Evolutionary conservation across 92 coral and sea anemone species (phyloP), one percentile per base, ranked within the genome.

Genomic region (Zoanthus solanderi): DNA sequence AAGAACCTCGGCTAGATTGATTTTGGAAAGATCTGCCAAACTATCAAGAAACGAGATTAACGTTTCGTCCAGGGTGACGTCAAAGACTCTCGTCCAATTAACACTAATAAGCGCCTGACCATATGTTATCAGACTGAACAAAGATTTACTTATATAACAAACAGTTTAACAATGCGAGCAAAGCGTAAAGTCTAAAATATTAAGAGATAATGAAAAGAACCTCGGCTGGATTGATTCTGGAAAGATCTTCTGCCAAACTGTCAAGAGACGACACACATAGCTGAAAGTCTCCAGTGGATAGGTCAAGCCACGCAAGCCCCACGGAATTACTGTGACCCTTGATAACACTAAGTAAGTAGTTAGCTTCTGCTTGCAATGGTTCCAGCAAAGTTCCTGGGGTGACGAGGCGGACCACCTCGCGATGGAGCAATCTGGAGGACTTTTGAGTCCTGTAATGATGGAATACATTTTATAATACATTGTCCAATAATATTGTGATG

Each of bases 171-270:
- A 7, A 3, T 50, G 56, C 9, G 56, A 7, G 56, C 9, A 7
- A 50, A 76, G 44, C 63, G 5, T n/a, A 44, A 57, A 57, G 7
- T 4, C 57, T 28, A 0, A 54, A 13, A 28, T 34, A 48, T 29
- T 9, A 9, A 15, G 63, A 13, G 65, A 8, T 76, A 15, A 47
- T 9, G 7, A 69, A 14, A 69, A 48, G 34, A 75, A 95, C 98
- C 98, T 95, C 98, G 71, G 98, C 98, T 18, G 98, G 98, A 79
- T 87, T 95, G 17, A 95, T 88, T 28, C 98, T 89, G n/a, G 98
- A 86, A 18, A 95, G 88, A 78, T 95, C 98, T 74, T 95, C 96
- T 45, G 94, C 96, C 61, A 95, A 76, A 88, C 84, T 92, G 60
- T 91, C 94, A 17, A 93, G 71, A 23, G 92, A 76, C 16, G 98